Percentiles rank a stretch among this genome's conserved stretches.
Evolutionary conservation across 2,888 invertebrate genomes (phyloP).

Genomic region (Caenorhabditis parvicauda): DNA sequence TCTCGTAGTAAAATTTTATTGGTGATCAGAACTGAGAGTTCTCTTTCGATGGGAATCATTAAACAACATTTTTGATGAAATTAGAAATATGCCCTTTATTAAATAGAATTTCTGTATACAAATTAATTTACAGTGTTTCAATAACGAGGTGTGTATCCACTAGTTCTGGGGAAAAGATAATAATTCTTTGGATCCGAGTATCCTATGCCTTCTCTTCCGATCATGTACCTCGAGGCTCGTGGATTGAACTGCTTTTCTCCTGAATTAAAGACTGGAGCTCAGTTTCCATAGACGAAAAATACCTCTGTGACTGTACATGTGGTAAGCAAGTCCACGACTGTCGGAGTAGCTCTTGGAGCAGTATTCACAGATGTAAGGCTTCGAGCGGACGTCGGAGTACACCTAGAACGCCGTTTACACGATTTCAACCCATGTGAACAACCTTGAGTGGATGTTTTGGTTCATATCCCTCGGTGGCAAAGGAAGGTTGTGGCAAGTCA

Average conservation of each 20-base stretch:
- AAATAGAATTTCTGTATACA: too few species aligned
- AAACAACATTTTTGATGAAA: too few species aligned
- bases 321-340: constrained; percentile 55
- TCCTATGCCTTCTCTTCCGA: constrained; percentile 49
- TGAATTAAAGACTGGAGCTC: constrained; percentile 1
- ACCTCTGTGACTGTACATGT: constrained; percentile 56
- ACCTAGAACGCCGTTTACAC: constrained; percentile 24
- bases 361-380: constrained; percentile 62
- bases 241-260: constrained; percentile 59
- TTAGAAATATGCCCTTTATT: too few species aligned
- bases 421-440: not conserved
- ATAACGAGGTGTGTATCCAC: constrained; percentile 23
- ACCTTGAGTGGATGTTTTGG: constrained; percentile 54
- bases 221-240: constrained; percentile 58
- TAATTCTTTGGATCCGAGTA: constrained; percentile 42
- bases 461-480: constrained; percentile 53
- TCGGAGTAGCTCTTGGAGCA: constrained; percentile 60
- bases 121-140: too few species aligned
- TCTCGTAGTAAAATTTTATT: too few species aligned
- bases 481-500: constrained; percentile 57
- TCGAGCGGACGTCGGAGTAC: constrained; percentile 55
- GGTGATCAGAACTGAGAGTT: too few species aligned
- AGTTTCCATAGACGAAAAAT: not conserved
- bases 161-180: constrained; percentile 36
- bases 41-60: too few species aligned